Evolutionary conservation across 2,797 vertebrate genomes (phyloP).

Genomic region (Scyliorhinus canicula): DNA sequence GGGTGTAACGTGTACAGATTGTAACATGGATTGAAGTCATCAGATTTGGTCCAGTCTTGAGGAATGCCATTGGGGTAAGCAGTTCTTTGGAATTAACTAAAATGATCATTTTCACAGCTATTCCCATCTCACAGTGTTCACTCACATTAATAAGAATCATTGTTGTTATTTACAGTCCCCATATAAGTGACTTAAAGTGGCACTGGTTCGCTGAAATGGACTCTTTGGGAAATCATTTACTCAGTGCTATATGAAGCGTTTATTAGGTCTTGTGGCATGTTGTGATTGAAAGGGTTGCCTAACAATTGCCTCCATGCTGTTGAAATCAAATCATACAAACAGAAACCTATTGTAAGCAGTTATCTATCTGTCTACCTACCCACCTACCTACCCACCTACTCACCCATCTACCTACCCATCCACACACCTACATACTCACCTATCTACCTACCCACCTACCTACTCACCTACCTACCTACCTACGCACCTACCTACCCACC

Average conservation of each 20-base stretch:
- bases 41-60: conserved; percentile 20
- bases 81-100: conserved; percentile 45
- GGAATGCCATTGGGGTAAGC: neutral
- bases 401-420: neutral
- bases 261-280: neutral
- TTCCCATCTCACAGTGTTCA: conserved; percentile 46
- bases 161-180: neutral
- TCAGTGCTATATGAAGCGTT: neutral
- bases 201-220: neutral
- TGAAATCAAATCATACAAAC: neutral
- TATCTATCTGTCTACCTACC: neutral
- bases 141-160: conserved; percentile 47
- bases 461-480: too few relatives aligned
- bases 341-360: neutral
- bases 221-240: neutral
- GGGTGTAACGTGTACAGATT: too few relatives aligned
- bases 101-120: conserved; percentile 49
- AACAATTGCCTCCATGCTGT: neutral
- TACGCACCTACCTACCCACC: too few relatives aligned
- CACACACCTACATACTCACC: too few relatives aligned
- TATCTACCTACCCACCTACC: too few relatives aligned
- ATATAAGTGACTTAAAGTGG: neutral
- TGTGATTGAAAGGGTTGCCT: neutral
- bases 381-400: neutral
- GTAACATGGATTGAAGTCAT: neutral